Conservation (phyloP, 2,888 invertebrate species). For the Parasteatoda lunata region DNA sequence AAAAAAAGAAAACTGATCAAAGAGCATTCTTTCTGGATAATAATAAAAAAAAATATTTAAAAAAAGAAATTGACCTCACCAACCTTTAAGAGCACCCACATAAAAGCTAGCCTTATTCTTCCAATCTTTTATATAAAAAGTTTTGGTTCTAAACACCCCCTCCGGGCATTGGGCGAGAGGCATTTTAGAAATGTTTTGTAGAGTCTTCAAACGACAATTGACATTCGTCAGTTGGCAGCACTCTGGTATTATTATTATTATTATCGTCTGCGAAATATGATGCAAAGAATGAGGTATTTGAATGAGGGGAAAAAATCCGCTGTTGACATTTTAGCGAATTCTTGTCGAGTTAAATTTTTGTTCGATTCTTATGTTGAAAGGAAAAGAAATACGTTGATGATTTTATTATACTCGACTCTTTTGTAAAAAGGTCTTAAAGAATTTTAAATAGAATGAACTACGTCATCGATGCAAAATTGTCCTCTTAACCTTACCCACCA, state of each 20-base stretch:
- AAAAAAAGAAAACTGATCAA: no score
- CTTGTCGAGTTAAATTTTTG: neutral
- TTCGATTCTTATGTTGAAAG: neutral
- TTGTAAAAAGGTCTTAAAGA: no score
- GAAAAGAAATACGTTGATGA: no score
- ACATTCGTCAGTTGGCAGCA: constrained; percentile 3
- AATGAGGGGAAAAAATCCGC: neutral
- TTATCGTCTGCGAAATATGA: constrained; percentile 5
- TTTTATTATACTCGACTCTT: no score
- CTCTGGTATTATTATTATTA: neutral
- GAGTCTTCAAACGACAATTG: constrained; percentile 5
- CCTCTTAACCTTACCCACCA: no score
- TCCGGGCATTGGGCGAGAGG: constrained; percentile 2
- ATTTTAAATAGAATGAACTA: no score
- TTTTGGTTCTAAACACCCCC: constrained; percentile 1
- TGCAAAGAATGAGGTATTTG: neutral
- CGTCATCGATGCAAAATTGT: no score
- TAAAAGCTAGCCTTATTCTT: neutral
- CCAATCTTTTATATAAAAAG: constrained; percentile 2
- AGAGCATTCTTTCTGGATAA: no score
- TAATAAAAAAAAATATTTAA: neutral
- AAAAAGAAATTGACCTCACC: constrained; percentile 2
- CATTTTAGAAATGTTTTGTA: constrained; percentile 1
- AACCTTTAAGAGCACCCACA: neutral
- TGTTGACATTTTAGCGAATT: constrained; percentile 2